Evolutionary conservation across 1,140 invertebrate species (phyloP).

Genomic region (Gonatopus flavifemur): DNA sequence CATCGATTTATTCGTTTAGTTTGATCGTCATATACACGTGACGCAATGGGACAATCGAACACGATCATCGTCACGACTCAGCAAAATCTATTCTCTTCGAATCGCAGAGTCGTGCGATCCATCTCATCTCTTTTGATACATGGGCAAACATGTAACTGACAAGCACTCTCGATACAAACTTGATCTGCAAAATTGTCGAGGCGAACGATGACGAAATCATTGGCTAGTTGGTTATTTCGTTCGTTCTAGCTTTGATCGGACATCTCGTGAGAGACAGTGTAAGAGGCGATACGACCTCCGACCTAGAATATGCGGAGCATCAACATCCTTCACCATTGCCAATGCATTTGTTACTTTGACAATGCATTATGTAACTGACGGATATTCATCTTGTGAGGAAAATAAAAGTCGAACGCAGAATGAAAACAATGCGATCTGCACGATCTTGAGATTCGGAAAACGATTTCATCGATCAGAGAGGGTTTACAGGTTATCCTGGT

Average conservation of each 20-base stretch:
- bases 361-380: too few species aligned
- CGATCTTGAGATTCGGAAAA: neutral
- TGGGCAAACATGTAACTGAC: neutral
- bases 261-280: constrained; percentile 25
- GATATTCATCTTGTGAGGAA: too few species aligned
- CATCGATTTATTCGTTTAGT: too few species aligned
- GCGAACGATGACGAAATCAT: constrained; percentile 24
- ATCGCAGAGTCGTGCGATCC: constrained; percentile 7
- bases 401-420: neutral
- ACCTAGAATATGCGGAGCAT: too few species aligned
- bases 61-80: constrained; percentile 30
- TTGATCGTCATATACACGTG: too few species aligned
- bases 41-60: constrained; percentile 10
- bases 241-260: too few species aligned
- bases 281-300: constrained; percentile 24
- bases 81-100: constrained; percentile 17
- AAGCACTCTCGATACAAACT: too few species aligned
- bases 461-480: too few species aligned
- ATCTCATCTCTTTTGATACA: constrained; percentile 4
- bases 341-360: too few species aligned
- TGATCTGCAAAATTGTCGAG: constrained; percentile 21
- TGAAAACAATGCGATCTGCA: neutral
- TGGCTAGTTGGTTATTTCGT: too few species aligned
- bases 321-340: too few species aligned
- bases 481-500: too few species aligned